Base-by-base conservation (phyloP, 2,888 invertebrate species). In the Drymonia ruficornis region DNA sequence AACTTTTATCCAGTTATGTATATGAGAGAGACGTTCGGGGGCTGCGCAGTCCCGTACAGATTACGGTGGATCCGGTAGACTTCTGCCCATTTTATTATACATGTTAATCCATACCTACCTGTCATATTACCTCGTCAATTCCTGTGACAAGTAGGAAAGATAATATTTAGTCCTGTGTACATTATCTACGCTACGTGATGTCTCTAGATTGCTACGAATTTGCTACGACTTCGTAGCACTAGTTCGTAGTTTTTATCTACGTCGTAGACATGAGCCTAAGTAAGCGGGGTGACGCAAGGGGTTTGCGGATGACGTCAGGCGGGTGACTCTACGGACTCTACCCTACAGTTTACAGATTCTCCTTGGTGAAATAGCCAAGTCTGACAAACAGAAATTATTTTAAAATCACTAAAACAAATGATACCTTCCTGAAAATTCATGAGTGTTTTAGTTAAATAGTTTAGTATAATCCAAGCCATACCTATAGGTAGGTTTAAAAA, bases 1-100 rank as follows among this genome's bases (percentile, higher is more conserved):
- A 85, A 82, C 83, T 84, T 84, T 88, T 80, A 65, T 68, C 68
- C 63, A 65, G 74, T 75, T 80, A 80, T 80, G 77, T 80, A 80
- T 80, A 80, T 77, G 65, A 80, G 78, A 46, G 78, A 47, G 88
- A 84, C 88, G 60, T 72, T 62, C 67, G 63, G 89, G 84, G 84
- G 85, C 86, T 85, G 69, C 50, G 61, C 80, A 61, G 74, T 74
- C 78, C 67, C 72, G 76, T 53, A 42, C 31, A 74, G 70, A 70
- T 72, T 74, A 74, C 56, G 36, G 53, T 46, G 60, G 60, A 70
- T 69, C 70, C 57, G 54, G 48, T 61, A 49, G 58, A 63, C 43
- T 38, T 49, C 43, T 42, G n/a, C 29, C 15, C 18, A 28, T 31
- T 9, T 11, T 15, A 13, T 38, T 48, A 48, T 52, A 56, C 50